These are phyloP conservation scores for Megalurothrips usitatus DNA, from an alignment of 2,888 invertebrate species.

Conservation along the genomic window DNA sequence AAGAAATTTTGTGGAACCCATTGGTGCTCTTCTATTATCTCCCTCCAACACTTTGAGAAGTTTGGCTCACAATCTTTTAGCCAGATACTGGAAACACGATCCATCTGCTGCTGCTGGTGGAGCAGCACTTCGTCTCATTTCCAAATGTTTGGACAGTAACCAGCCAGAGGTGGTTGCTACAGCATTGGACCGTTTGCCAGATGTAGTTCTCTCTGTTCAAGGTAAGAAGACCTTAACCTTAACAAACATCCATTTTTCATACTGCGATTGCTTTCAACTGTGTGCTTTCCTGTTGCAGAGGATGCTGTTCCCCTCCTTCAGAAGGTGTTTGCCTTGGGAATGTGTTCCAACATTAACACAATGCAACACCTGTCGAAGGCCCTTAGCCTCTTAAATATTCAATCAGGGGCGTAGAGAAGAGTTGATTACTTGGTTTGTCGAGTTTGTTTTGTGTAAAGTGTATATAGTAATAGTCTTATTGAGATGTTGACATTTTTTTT, in stretches of 20 bases:
- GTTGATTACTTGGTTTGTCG: not conserved
- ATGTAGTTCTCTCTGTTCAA: slow-evolving; percentile 76
- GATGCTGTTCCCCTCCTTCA: slow-evolving; percentile 72
- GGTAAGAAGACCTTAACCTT: slow-evolving; percentile 42
- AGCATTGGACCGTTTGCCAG: slow-evolving; percentile 76
- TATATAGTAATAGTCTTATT: not conserved
- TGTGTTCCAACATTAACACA: slow-evolving; percentile 72
- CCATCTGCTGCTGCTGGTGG: slow-evolving; percentile 51
- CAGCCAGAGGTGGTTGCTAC: slow-evolving; percentile 74
- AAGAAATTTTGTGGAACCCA: slow-evolving; percentile 58
- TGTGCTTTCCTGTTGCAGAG: slow-evolving; percentile 51
- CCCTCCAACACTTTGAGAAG: slow-evolving; percentile 51
- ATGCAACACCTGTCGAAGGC: slow-evolving; percentile 71
- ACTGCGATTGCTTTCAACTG: not conserved
- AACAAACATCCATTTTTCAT: not conserved
- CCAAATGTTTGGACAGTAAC: slow-evolving; percentile 74
- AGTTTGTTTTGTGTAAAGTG: not conserved
- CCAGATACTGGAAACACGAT: slow-evolving; percentile 65
- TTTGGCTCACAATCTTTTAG: slow-evolving; percentile 66
- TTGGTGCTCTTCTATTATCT: slow-evolving; percentile 62
- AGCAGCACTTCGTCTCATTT: slow-evolving; percentile 64
- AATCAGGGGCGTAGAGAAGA: slow-evolving; percentile 59
- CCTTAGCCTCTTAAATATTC: slow-evolving; percentile 73
- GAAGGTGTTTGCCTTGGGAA: slow-evolving; percentile 76
- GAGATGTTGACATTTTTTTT: not conserved